Evolutionary conservation across 1,140 invertebrate genomes (phyloP), one percentile per base, ranked within the genome.

Genomic region (Bilobella aurantiaca): DNA sequence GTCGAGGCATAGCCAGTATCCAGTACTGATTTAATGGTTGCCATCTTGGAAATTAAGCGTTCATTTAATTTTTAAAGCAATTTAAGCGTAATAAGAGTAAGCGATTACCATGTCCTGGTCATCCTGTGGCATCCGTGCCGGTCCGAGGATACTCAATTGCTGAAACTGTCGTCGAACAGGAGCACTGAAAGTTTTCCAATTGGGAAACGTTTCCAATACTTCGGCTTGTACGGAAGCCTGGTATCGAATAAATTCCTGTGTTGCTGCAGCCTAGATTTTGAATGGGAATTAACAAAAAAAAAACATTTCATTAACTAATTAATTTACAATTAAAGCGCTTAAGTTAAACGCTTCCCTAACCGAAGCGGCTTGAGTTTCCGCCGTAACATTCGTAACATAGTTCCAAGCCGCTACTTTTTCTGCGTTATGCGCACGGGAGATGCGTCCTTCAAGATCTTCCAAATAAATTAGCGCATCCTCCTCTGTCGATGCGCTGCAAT

Each of bases 301-400:
- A n/a, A n/a, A n/a, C n/a, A n/a, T n/a, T n/a, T n/a, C n/a, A n/a
- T n/a, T n/a, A n/a, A n/a, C n/a, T n/a, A n/a, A n/a, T n/a, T n/a
- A n/a, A n/a, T n/a, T n/a, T n/a, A n/a, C n/a, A n/a, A n/a, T n/a
- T n/a, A n/a, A n/a, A n/a, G n/a, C n/a, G n/a, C n/a, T n/a, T n/a
- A n/a, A n/a, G n/a, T n/a, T n/a, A n/a, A n/a, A n/a, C n/a, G n/a
- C n/a, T n/a, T n/a, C n/a, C n/a, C n/a, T n/a, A n/a, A 71, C 69
- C 21, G 61, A 32, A 25, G 30, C 28, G 21, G 21, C n/a, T 34
- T 62, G 64, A 32, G 56, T 71, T 28, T 61, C 64, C 25, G 12
- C 31, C 12, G 59, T 71, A 3, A 71, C 47, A 46, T 71, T 62
- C 28, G 67, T 69, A 14, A 65, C 25, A 49, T 69, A 72, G 47